These are phyloP conservation scores for Dissostichus mawsoni DNA, from an alignment of 2,113 vertebrate species.

Conservation along the genomic window DNA sequence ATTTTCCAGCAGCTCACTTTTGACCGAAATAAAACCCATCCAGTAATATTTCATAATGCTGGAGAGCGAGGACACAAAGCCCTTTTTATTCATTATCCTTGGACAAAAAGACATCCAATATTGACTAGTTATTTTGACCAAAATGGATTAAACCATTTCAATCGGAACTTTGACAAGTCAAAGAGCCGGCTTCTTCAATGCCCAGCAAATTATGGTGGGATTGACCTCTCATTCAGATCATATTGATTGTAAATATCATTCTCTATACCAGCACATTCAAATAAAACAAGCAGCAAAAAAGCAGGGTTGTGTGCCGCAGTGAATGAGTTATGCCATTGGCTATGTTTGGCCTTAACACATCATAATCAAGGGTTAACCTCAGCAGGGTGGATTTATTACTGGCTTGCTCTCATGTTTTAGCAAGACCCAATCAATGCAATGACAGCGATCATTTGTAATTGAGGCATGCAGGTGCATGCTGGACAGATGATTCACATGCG, in stretches of 20 bases:
- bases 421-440: conserved; percentile 27
- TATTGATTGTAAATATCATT: conserved; percentile 7
- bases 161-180: not conserved
- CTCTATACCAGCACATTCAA: not conserved
- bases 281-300: not conserved
- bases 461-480: conserved; percentile 13
- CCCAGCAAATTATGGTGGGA: not conserved
- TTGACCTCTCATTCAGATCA: conserved; percentile 11
- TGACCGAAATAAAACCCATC: conserved; percentile 12
- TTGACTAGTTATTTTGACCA: no score
- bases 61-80: not conserved
- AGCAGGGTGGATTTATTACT: not conserved
- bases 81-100: not conserved
- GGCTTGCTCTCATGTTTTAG: conserved; percentile 26
- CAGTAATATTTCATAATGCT: conserved; percentile 6
- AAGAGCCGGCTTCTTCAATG: not conserved
- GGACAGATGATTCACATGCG: not conserved
- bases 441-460: conserved; percentile 23
- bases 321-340: not conserved
- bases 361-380: not conserved
- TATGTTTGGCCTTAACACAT: not conserved
- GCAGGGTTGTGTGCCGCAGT: not conserved
- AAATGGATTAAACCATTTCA: no score
- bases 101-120: not conserved
- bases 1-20: not conserved